Base-by-base conservation (phyloP, 2,797 vertebrate genomes). In the Urophycis tenuis region DNA sequence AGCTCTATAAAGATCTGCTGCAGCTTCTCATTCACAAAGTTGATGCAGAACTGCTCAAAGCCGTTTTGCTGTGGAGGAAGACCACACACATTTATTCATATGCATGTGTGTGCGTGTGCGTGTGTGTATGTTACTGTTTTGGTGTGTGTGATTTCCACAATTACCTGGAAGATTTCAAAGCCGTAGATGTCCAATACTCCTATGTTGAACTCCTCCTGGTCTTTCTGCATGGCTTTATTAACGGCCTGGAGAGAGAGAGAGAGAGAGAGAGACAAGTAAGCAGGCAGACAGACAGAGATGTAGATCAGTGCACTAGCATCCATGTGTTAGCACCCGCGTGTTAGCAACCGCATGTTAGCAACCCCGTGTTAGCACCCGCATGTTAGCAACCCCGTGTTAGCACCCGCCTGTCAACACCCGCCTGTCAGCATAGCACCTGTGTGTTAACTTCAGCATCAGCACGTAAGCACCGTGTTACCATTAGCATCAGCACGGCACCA, bases 1-100 rank as follows among this genome's bases (percentile, higher is more conserved):
- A 95, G 91, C 76, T 95, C 93, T 0, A 95, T 95, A 64, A 95
- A 95, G 74, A 95, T 95, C 87, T 95, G 94, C 87, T 95, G 94
- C 74, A 95, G 91, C 77, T 95, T 95, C 86, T 95, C 94, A 19
- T 95, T 95, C 75, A 95, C 94, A 81, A 95, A 95, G 89, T 95
- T 95, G 84, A 95, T 95, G 85, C 94, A 94, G 83, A 95, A 95
- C 86, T 95, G 94, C 73, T 95, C 94, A 22, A 95, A 95, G 8
- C 94, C 94, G 1, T 94, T 93, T 93, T 88, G 69, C 93, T 94
- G 76, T 14, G 22, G 9, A 71, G 72, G 11, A 11, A 71, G 3
- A 12, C 33, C 5, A 25, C 6, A 35, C 31, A 71, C 30, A 32
- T 29, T 31, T 71, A 32, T 32, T 71, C 12, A 71, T 32, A 31